These are phyloP conservation scores for Stramonita haemastoma DNA, from an alignment of 2,888 invertebrate genomes.

Conservation along the genomic window DNA sequence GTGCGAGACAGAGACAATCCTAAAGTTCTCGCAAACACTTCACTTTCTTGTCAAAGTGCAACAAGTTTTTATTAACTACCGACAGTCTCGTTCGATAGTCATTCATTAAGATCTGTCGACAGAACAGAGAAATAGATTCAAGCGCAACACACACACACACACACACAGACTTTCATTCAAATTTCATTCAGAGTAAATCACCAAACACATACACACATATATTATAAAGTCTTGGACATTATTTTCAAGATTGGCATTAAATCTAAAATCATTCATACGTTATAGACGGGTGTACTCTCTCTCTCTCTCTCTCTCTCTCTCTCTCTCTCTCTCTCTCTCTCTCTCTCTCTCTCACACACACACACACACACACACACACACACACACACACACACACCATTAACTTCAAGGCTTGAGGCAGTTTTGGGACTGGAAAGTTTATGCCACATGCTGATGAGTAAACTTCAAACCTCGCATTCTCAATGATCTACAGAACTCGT, in stretches of 20 bases:
- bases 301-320: too few relatives aligned
- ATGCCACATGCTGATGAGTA: too few relatives aligned
- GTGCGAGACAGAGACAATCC: constrained; percentile 25
- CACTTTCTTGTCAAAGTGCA: not conserved
- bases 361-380: too few relatives aligned
- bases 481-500: too few relatives aligned
- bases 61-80: not conserved
- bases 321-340: too few relatives aligned
- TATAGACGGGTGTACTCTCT: too few relatives aligned
- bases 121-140: not conserved
- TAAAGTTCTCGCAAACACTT: constrained; percentile 2
- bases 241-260: not conserved
- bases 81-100: not conserved
- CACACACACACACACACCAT: too few relatives aligned
- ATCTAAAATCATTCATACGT: not conserved
- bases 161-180: not conserved
- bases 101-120: not conserved
- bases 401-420: too few relatives aligned
- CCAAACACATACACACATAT: not conserved
- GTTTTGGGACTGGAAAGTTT: too few relatives aligned
- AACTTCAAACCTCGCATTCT: too few relatives aligned
- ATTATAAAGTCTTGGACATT: too few relatives aligned
- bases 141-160: not conserved
- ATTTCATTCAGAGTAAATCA: not conserved
- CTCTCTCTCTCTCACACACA: too few relatives aligned